Percentiles rank a stretch among this genome's conserved stretches.
phyloP scores from a whole-genome alignment of 2,797 vertebrate species.

The Psittacula derbiana region DNA sequence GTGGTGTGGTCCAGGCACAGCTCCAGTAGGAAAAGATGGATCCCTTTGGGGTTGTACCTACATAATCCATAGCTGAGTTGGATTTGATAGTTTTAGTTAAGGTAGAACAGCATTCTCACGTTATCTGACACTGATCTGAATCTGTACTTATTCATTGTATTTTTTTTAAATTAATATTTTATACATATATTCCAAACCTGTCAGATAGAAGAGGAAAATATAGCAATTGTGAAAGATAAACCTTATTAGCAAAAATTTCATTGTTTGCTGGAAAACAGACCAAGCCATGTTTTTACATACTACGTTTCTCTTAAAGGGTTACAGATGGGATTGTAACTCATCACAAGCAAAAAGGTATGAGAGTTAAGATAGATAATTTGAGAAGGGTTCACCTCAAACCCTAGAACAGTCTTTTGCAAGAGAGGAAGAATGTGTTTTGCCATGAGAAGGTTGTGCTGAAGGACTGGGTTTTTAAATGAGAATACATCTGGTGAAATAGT shows the following conservation, averaged over 20 bases:
- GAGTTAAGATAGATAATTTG: background rate
- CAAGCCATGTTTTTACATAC: background rate
- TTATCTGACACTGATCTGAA: background rate
- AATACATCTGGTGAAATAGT: background rate
- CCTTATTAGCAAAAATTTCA: background rate
- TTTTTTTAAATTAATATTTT: background rate
- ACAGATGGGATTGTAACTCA: background rate
- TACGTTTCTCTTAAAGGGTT: background rate
- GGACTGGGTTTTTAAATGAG: background rate
- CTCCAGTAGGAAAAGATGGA: background rate
- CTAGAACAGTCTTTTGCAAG: background rate
- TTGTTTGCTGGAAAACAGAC: background rate
- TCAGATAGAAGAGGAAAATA: background rate
- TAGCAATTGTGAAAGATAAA: background rate
- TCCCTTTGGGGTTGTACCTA: background rate
- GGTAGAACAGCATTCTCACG: background rate
- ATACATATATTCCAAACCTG: background rate
- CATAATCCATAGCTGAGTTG: background rate
- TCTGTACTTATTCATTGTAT: background rate
- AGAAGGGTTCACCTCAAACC: background rate
- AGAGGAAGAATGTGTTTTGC: background rate
- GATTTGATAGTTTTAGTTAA: background rate
- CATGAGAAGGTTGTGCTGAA: background rate
- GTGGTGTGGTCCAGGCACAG: background rate
- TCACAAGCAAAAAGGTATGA: background rate